These are phyloP conservation scores for Allygus modestus DNA, from an alignment of 2,888 invertebrate species.

Conservation along the genomic window DNA sequence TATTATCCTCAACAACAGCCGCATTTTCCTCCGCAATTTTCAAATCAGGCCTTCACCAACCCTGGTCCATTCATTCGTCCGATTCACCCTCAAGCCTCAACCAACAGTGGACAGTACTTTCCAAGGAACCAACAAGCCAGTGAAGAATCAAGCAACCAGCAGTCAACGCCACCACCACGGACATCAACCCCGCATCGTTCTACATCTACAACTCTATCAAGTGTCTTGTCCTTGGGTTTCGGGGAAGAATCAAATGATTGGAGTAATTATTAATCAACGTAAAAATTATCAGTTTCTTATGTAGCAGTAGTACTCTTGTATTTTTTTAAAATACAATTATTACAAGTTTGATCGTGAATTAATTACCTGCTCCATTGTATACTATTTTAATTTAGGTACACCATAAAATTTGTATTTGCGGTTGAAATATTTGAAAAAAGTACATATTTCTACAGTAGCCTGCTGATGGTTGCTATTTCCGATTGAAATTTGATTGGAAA, in stretches of 20 bases:
- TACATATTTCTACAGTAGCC: no score
- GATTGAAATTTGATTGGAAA: background rate
- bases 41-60: constrained; percentile 20
- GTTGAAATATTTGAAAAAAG: no score
- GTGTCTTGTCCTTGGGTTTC: constrained; percentile 47
- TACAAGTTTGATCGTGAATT: background rate
- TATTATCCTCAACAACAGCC: constrained; percentile 53
- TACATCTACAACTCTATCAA: constrained; percentile 27
- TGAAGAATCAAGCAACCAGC: constrained; percentile 49
- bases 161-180: constrained; percentile 49
- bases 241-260: constrained; percentile 40
- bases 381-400: background rate
- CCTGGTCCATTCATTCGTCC: constrained; percentile 48
- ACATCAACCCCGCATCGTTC: constrained; percentile 45
- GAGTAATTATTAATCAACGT: background rate
- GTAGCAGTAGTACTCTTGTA: background rate
- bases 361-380: background rate
- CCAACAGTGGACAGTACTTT: constrained; percentile 11
- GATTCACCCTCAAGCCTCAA: constrained; percentile 53
- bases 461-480: no score
- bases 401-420: background rate
- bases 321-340: constrained; percentile 16
- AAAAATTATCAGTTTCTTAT: constrained; percentile 1
- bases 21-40: constrained; percentile 47
- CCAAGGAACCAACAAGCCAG: constrained; percentile 39